Evolutionary conservation across 1,140 invertebrate genomes (phyloP), one percentile per base, ranked within the genome.

Genomic region (Heliconius himera): DNA sequence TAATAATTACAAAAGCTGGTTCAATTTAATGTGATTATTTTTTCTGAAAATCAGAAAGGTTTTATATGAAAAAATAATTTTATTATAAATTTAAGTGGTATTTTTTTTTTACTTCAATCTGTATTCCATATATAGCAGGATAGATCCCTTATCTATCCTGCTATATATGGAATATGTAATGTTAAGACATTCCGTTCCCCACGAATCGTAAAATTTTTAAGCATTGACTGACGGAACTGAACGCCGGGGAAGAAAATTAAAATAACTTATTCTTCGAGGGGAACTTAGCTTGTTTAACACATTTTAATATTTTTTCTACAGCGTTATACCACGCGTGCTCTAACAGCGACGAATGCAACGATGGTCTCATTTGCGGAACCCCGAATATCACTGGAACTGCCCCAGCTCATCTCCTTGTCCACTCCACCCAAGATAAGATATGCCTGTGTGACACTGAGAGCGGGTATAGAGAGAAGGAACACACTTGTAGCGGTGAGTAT

Each of bases 381-480:
- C 95, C 95, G 2, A 96, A 96, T 82, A 91, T 94, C 33, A 96
- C 95, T 16, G 91, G 91, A 9, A 91, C 91, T 13, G 90, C 94
- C 26, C 93, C 93, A 0, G 90, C 88, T 0, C 89, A 92, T 75
- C 83, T 90, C 6, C 80, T 85, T 0, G 89, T 91, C 3, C 83
- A 86, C 76, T 74, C 86, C 0, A 82, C 85, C 0, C 78, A 81
- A 0, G 94, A 94, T 74, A 95, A 95, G 79, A 92, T 96, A 75
- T 96, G 95, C 72, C 92, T 95, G 1, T 96, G 95, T 74, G 95
- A 95, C 78, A 91, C 91, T 11, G 95, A 95, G 49, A 95, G 90
- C 72, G 95, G 95, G 0, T 95, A 93, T 78, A 91, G 93, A 74
- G 95, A 96, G 85, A 92, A 90, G 22, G 95, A 95, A 29, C 93